Conservation (phyloP, 2,113 vertebrate genomes). For the Pachycephala philippinensis region DNA sequence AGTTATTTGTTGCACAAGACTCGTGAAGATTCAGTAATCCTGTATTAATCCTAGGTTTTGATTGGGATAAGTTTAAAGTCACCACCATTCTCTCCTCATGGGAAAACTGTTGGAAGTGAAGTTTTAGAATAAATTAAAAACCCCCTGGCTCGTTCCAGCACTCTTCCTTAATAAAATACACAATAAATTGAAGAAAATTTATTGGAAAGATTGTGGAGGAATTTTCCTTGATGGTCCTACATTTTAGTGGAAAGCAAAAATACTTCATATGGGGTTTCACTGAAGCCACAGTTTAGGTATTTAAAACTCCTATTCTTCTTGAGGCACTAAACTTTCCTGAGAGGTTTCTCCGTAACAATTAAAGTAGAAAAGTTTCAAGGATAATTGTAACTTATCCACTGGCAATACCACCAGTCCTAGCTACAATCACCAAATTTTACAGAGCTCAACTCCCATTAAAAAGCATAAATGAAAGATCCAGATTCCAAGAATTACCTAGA, state of each 20-base stretch:
- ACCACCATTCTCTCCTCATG: neutral
- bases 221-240: neutral
- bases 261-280: neutral
- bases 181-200: neutral
- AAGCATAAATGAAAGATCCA: neutral
- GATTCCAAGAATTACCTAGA: neutral
- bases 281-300: neutral
- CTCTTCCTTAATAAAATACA: neutral
- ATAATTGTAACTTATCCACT: neutral
- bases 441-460: neutral
- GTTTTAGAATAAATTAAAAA: neutral
- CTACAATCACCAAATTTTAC: neutral
- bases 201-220: neutral
- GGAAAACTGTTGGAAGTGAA: neutral
- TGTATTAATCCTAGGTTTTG: neutral
- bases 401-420: neutral
- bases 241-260: neutral
- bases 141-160: fast-evolving
- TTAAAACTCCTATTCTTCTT: neutral
- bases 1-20: neutral
- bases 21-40: neutral
- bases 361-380: neutral
- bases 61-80: neutral
- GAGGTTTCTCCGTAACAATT: neutral
- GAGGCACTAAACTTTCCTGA: neutral